A percentile compares a stretch with the other conserved stretches of the same genome.
These are phyloP conservation scores for Dasypolia templi DNA, from an alignment of 2,888 invertebrate species.

Conservation along the genomic window DNA sequence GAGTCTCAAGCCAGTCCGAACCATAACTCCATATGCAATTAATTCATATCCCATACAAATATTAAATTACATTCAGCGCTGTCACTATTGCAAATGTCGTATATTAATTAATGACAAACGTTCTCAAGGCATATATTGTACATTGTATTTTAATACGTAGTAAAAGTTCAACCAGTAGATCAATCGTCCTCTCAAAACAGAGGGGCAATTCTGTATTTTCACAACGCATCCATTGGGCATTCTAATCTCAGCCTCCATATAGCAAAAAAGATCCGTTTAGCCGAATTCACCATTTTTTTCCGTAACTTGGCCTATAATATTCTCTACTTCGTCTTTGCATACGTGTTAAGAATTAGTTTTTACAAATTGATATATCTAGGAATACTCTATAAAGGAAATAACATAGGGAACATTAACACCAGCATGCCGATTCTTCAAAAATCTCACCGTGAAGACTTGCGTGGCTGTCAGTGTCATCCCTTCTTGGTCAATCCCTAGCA, in stretches of 20 bases:
- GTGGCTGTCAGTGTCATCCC: no score
- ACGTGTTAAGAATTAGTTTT: background rate
- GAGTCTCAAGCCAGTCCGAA: background rate
- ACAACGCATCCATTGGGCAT: background rate
- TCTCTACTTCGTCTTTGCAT: background rate
- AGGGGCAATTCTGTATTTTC: background rate
- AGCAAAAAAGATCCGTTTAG: background rate
- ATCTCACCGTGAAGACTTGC: no score
- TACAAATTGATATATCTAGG: background rate
- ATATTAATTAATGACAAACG: conserved; percentile 50
- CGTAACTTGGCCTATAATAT: background rate
- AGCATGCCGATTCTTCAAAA: background rate
- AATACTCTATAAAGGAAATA: background rate
- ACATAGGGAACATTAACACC: background rate
- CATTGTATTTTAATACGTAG: conserved; percentile 45
- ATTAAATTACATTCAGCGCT: conserved; percentile 26
- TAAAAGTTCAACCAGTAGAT: conserved; percentile 29
- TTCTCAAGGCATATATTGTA: conserved; percentile 40
- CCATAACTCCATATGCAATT: conserved; percentile 4
- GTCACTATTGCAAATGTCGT: conserved; percentile 45
- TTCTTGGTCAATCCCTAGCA: no score
- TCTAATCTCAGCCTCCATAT: background rate
- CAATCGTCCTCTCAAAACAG: background rate
- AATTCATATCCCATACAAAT: conserved; percentile 25
- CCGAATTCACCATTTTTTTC: background rate